Conservation (phyloP, 2,113 vertebrate species). For the Colius striatus region DNA sequence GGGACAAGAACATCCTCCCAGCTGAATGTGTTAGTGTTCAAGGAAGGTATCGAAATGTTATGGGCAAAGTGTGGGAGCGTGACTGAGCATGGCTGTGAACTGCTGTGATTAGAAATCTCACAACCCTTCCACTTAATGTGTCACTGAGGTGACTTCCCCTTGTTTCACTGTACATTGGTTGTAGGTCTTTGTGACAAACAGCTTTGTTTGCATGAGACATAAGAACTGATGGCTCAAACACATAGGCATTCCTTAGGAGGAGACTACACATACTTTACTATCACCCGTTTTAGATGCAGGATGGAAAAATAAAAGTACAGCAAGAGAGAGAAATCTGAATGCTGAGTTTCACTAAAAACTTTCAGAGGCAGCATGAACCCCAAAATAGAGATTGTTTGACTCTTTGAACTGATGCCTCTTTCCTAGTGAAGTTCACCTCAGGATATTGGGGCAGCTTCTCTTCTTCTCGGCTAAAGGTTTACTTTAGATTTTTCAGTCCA, state of each 20-base stretch:
- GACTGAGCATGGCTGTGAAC: not conserved
- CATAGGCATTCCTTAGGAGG: not conserved
- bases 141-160: not conserved
- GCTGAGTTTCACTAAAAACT: not conserved
- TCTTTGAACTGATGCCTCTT: not conserved
- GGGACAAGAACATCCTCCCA: not conserved
- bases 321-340: not conserved
- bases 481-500: not conserved
- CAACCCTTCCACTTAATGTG: not conserved
- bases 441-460: not conserved
- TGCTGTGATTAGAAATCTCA: not conserved
- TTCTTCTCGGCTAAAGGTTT: not conserved
- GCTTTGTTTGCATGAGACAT: not conserved
- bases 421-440: not conserved
- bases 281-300: not conserved
- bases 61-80: not conserved
- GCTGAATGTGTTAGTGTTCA: fast-evolving
- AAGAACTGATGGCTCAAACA: not conserved
- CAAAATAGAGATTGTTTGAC: not conserved
- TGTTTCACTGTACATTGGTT: not conserved
- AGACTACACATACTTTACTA: not conserved
- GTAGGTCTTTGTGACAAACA: not conserved
- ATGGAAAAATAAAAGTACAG: not conserved
- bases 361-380: not conserved
- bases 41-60: not conserved